Evolutionary conservation across 2,113 vertebrate species (phyloP).

Genomic region (Lasiurus cinereus): DNA sequence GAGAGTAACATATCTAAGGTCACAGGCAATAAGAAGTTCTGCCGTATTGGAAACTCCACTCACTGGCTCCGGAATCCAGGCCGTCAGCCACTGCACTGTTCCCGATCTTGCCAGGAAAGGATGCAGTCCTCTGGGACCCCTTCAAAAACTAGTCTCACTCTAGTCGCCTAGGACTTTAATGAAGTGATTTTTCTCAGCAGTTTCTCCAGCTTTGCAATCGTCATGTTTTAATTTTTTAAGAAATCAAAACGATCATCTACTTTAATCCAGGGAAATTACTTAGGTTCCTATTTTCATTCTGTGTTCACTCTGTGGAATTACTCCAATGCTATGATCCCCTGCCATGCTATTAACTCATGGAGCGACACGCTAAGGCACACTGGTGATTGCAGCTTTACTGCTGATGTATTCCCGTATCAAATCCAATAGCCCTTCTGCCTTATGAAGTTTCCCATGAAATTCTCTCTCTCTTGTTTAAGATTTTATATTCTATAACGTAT

Average conservation of each 20-base stretch:
- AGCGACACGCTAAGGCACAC: not conserved
- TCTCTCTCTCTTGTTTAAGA: not conserved
- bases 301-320: not conserved
- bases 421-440: not conserved
- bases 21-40: not conserved
- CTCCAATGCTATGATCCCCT: not conserved
- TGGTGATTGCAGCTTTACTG: not conserved
- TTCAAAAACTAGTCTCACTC: not conserved
- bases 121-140: not conserved
- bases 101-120: not conserved
- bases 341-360: not conserved
- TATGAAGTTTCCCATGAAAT: not conserved
- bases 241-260: not conserved
- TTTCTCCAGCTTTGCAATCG: slow-evolving; percentile 19
- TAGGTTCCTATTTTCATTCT: not conserved
- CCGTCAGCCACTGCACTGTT: not conserved
- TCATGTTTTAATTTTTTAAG: not conserved
- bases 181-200: not conserved
- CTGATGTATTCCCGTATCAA: not conserved
- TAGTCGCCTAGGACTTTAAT: not conserved
- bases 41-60: not conserved
- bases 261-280: not conserved
- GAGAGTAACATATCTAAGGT: not conserved
- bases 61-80: not conserved
- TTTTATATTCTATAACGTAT: slow-evolving; percentile 4